phyloP scores from a whole-genome alignment of 1,140 invertebrate species.

The Pollicipes pollicipes region DNA sequence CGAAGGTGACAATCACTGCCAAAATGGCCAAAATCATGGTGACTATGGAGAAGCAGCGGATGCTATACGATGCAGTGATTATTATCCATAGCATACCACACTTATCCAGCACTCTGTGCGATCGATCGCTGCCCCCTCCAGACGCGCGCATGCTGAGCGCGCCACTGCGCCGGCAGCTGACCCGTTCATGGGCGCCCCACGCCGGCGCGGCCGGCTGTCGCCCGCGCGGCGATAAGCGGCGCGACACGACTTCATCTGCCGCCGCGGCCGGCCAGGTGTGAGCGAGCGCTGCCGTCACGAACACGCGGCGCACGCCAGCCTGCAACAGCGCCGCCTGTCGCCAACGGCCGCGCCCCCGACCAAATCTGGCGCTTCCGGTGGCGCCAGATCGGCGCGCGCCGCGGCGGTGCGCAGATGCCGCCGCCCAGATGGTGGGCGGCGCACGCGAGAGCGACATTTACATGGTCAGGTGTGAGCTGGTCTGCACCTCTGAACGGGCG shows the following conservation, averaged over 20 bases:
- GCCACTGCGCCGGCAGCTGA: not conserved
- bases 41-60: too few relatives aligned
- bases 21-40: too few relatives aligned
- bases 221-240: not conserved
- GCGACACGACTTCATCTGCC: not conserved
- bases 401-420: not conserved
- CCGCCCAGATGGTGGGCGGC: not conserved
- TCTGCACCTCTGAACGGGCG: too few relatives aligned
- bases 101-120: too few relatives aligned
- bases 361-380: not conserved
- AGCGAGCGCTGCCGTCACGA: not conserved
- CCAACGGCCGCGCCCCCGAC: too few relatives aligned
- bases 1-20: too few relatives aligned
- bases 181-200: too few relatives aligned
- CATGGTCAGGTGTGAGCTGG: not conserved
- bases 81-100: too few relatives aligned
- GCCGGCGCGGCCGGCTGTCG: too few relatives aligned
- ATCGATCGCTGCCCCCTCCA: not conserved
- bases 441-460: too few relatives aligned
- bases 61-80: too few relatives aligned
- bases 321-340: not conserved
- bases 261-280: not conserved
- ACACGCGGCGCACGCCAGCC: not conserved
- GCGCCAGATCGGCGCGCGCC: not conserved
- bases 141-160: not conserved